Percentiles rank a stretch among this genome's conserved stretches.
Conservation (phyloP, 2,113 vertebrate genomes). For the Sitta europaea region DNA sequence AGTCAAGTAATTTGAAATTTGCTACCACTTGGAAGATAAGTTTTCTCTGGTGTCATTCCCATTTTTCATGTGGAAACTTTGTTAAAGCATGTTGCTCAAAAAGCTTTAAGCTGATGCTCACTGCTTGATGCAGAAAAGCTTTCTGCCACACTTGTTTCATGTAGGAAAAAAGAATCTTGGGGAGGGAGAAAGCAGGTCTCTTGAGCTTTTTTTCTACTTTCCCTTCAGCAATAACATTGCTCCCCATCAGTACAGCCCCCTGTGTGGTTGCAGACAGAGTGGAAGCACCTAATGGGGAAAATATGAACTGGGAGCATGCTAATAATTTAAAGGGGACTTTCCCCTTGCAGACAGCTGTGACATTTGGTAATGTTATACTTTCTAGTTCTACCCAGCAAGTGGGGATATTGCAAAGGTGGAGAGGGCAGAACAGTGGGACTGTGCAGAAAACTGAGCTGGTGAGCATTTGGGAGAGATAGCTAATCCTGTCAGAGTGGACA, state of each 20-base stretch:
- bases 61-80: neutral
- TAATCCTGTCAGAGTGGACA: neutral
- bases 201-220: neutral
- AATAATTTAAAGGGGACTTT: conserved; percentile 34
- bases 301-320: neutral
- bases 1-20: neutral
- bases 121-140: neutral
- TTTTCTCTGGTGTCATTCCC: conserved; percentile 2
- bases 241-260: neutral
- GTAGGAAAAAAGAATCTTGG: neutral
- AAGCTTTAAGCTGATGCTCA: neutral
- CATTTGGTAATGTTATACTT: neutral
- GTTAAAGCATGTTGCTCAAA: neutral
- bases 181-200: neutral
- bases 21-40: neutral
- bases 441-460: rapidly evolving
- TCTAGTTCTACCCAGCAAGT: neutral
- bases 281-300: conserved; percentile 30
- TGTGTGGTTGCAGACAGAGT: neutral
- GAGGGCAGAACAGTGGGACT: rapidly evolving
- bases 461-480: neutral
- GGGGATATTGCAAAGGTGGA: neutral
- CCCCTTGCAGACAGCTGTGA: neutral
- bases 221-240: neutral
- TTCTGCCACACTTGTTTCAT: neutral